A percentile compares a stretch with the other conserved stretches of the same genome.
Evolutionary conservation across 2,888 invertebrate genomes (phyloP).

Genomic region (Imbricaverruca yamaguchii): DNA sequence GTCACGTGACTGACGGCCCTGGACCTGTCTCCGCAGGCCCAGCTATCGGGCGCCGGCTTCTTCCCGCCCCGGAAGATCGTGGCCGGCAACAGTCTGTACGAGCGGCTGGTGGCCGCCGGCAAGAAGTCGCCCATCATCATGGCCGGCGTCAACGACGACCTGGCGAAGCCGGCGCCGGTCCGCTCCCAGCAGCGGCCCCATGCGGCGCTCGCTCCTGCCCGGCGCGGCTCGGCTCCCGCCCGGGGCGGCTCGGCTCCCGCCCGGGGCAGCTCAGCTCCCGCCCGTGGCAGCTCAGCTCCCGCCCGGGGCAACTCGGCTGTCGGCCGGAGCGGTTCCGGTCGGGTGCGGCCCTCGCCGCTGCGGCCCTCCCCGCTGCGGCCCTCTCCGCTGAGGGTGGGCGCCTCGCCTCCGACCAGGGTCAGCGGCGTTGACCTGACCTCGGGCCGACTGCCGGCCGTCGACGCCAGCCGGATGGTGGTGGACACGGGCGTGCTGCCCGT

Average conservation of each 20-base stretch:
- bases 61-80: conserved; percentile 13
- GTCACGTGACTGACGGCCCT: too few species aligned
- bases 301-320: neutral
- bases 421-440: neutral
- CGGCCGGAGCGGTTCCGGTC: neutral
- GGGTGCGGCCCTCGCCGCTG: neutral
- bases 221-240: neutral
- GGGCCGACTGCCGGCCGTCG: neutral
- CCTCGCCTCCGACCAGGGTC: too few species aligned
- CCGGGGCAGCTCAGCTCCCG: neutral
- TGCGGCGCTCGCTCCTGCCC: too few species aligned
- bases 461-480: neutral
- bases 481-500: neutral
- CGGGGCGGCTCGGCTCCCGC: neutral
- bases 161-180: neutral
- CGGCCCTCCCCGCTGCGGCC: too few species aligned
- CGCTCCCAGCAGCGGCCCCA: too few species aligned
- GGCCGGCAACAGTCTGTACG: conserved; percentile 10
- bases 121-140: conserved; percentile 16
- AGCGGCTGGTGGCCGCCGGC: conserved; percentile 10
- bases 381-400: too few species aligned
- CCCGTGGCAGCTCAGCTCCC: neutral
- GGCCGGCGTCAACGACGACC: conserved; percentile 6
- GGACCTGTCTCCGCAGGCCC: too few species aligned
- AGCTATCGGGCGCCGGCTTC: neutral